phyloP scores from a whole-genome alignment of 2,797 vertebrate species.

The Gymnodraco acuticeps region DNA sequence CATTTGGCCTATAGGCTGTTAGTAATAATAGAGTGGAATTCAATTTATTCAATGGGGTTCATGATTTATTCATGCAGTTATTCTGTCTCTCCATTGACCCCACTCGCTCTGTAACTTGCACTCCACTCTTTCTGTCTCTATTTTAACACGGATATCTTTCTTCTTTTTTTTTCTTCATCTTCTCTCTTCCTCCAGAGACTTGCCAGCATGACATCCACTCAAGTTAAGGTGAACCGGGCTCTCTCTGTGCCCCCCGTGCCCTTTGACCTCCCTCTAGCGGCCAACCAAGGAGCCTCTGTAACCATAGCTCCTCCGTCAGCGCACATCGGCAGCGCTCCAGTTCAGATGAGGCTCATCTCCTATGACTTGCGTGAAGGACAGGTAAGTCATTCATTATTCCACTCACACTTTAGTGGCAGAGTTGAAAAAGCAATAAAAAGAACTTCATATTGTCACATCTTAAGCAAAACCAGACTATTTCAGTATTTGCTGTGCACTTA shows the following conservation, averaged over 20 bases:
- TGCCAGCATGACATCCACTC: slow-evolving; percentile 89
- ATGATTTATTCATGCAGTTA: slow-evolving; percentile 74
- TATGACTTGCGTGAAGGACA: slow-evolving; percentile 92
- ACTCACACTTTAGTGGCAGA: slow-evolving; percentile 11
- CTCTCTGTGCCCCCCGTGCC: slow-evolving; percentile 87
- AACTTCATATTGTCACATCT: background rate
- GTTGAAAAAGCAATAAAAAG: slow-evolving; percentile 17
- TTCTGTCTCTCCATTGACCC: slow-evolving; percentile 60
- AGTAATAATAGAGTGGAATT: slow-evolving; percentile 71
- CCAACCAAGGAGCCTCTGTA: slow-evolving; percentile 83
- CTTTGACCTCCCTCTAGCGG: slow-evolving; percentile 89
- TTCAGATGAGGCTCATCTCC: slow-evolving; percentile 93
- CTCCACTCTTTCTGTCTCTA: slow-evolving; percentile 35
- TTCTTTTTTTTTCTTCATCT: background rate
- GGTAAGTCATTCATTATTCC: slow-evolving; percentile 77
- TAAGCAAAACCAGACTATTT: background rate
- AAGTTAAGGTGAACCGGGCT: slow-evolving; percentile 90
- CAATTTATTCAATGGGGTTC: slow-evolving; percentile 68
- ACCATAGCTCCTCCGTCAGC: slow-evolving; percentile 89
- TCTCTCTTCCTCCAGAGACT: slow-evolving; percentile 83
- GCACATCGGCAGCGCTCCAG: slow-evolving; percentile 86
- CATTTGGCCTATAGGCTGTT: slow-evolving; percentile 58
- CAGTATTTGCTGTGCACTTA: slow-evolving; percentile 1
- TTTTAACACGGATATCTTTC: slow-evolving; percentile 7
- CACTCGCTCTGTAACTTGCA: slow-evolving; percentile 51